phyloP scores from a whole-genome alignment of 1,140 invertebrate species.

The Danaus plexippus region DNA sequence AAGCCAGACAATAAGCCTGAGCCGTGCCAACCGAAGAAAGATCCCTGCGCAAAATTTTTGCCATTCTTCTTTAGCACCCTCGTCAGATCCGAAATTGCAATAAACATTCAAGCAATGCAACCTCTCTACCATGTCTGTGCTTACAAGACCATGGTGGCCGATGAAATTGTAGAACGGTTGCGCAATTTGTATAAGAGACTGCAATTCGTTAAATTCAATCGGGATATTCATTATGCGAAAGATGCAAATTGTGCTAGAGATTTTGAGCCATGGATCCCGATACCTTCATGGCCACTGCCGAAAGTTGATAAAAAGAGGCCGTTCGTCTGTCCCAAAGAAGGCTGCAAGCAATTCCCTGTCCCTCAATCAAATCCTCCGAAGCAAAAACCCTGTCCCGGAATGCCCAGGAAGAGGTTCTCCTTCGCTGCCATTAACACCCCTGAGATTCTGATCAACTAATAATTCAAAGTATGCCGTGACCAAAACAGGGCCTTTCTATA shows the following conservation, averaged over 20 bases:
- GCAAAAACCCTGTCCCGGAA: conserved; percentile 9
- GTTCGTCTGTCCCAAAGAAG: conserved; percentile 36
- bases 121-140: neutral
- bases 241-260: conserved; percentile 22
- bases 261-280: conserved; percentile 46
- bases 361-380: conserved; percentile 14
- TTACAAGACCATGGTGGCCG: conserved; percentile 5
- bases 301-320: conserved; percentile 25
- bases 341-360: conserved; percentile 27
- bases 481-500: too few species aligned
- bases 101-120: conserved; percentile 1
- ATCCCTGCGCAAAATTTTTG: conserved; percentile 23
- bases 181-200: conserved; percentile 1
- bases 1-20: conserved; percentile 12
- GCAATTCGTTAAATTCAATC: neutral
- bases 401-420: conserved; percentile 6
- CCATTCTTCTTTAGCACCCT: conserved; percentile 2
- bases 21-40: conserved; percentile 14
- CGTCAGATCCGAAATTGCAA: neutral
- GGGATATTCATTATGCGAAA: neutral
- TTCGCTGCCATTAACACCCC: too few species aligned
- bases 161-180: neutral
- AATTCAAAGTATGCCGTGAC: neutral
- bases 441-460: too few species aligned
- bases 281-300: conserved; percentile 41